A percentile compares a stretch with the other conserved stretches of the same genome.
These are phyloP conservation scores for Spea bombifrons DNA, from an alignment of 2,113 vertebrate genomes.

Conservation along the genomic window DNA sequence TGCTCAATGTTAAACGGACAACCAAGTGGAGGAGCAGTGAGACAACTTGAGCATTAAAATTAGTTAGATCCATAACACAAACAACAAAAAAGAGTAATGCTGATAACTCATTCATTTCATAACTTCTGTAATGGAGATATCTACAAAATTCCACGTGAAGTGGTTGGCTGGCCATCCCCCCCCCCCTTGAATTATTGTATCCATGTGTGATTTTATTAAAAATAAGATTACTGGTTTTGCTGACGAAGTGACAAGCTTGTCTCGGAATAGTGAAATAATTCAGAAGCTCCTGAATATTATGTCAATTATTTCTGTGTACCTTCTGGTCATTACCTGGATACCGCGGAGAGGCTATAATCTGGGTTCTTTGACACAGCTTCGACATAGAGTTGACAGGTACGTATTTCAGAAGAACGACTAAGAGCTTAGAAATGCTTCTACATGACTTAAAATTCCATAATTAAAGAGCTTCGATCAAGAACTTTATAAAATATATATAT, in stretches of 20 bases:
- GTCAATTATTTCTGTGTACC: conserved; percentile 19
- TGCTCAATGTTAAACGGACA: too few species aligned
- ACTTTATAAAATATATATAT: too few species aligned
- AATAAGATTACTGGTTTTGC: conserved; percentile 29
- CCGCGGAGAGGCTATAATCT: conserved; percentile 15
- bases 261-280: conserved; percentile 16
- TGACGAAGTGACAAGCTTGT: conserved; percentile 28
- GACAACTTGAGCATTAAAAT: too few species aligned
- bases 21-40: too few species aligned
- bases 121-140: too few species aligned
- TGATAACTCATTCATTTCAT: too few species aligned
- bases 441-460: conserved; percentile 13
- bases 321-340: conserved; percentile 4
- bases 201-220: conserved; percentile 25
- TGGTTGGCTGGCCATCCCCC: too few species aligned
- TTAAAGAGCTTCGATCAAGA: conserved; percentile 25
- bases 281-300: conserved; percentile 11
- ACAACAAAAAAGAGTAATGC: too few species aligned
- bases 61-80: too few species aligned
- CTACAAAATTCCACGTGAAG: too few species aligned
- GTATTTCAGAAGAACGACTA: conserved; percentile 15
- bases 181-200: not conserved
- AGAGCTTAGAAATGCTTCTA: not conserved
- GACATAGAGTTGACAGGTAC: conserved; percentile 35
- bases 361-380: conserved; percentile 19